phyloP scores from a whole-genome alignment of 2,797 vertebrate genomes.

The Prunella strophiata region DNA sequence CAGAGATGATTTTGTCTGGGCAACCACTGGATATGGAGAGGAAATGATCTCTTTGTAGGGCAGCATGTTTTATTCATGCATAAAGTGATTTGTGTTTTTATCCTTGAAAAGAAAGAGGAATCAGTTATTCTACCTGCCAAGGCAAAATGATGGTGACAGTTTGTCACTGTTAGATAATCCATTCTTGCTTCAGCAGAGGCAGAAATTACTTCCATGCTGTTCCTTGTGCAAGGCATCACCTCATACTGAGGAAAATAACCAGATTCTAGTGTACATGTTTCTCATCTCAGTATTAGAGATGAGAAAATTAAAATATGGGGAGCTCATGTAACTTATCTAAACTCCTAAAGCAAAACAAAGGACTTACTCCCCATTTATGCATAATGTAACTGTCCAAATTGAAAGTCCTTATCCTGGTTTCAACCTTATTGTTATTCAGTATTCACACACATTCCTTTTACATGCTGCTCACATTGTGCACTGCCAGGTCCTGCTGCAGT shows the following conservation, averaged over 20 bases:
- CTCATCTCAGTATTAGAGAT: neutral
- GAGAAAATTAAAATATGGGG: neutral
- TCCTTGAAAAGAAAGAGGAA: neutral
- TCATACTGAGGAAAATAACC: neutral
- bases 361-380: neutral
- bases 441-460: neutral
- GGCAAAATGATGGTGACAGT: neutral
- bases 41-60: neutral
- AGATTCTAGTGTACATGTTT: neutral
- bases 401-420: neutral
- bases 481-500: neutral
- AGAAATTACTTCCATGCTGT: neutral
- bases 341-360: neutral
- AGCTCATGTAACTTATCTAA: neutral
- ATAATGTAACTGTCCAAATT: neutral
- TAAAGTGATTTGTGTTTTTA: neutral
- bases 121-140: neutral
- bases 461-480: accelerated
- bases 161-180: neutral
- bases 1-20: neutral
- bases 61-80: neutral
- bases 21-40: neutral
- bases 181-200: neutral
- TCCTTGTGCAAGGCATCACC: neutral
- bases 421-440: neutral